phyloP scores from a whole-genome alignment of 2,113 vertebrate species.

The Lethenteron camtschaticum region DNA sequence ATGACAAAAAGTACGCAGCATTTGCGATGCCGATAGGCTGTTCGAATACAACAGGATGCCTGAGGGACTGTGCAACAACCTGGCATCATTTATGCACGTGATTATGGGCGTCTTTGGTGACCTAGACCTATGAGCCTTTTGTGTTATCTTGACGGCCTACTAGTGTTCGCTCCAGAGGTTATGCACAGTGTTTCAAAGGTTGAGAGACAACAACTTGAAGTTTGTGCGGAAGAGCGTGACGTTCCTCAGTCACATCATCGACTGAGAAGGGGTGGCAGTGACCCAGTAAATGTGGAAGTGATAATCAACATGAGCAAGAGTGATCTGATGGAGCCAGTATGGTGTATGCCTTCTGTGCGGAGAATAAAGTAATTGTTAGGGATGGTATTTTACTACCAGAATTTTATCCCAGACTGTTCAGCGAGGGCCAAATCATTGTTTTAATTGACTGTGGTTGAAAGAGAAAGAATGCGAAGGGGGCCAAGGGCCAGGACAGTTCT shows the following conservation, averaged over 20 bases:
- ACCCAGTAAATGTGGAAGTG: constrained; percentile 8
- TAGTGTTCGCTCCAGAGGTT: constrained; percentile 7
- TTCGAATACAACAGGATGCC: constrained; percentile 8
- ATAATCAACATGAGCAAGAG: not conserved
- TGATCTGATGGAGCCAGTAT: not conserved
- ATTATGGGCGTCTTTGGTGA: constrained; percentile 8
- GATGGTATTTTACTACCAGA: constrained; percentile 12
- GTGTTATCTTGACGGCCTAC: constrained; percentile 8
- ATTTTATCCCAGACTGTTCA: constrained; percentile 10
- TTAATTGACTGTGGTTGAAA: constrained; percentile 9
- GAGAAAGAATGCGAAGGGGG: not conserved
- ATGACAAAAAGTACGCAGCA: not conserved
- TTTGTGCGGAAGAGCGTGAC: constrained; percentile 4
- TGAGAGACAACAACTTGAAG: constrained; percentile 8
- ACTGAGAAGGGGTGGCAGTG: constrained; percentile 8
- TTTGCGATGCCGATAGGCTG: constrained; percentile 3
- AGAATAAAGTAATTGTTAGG: constrained; percentile 11
- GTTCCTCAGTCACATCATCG: constrained; percentile 7
- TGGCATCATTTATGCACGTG: constrained; percentile 2
- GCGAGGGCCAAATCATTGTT: constrained; percentile 6
- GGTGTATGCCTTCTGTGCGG: constrained; percentile 5
- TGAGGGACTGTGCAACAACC: constrained; percentile 5
- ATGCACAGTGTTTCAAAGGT: constrained; percentile 7
- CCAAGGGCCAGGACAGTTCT: too few relatives aligned
- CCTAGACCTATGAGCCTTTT: constrained; percentile 8